Evolutionary conservation across 2,113 vertebrate genomes (phyloP).

Genomic region (Axis porcinus): DNA sequence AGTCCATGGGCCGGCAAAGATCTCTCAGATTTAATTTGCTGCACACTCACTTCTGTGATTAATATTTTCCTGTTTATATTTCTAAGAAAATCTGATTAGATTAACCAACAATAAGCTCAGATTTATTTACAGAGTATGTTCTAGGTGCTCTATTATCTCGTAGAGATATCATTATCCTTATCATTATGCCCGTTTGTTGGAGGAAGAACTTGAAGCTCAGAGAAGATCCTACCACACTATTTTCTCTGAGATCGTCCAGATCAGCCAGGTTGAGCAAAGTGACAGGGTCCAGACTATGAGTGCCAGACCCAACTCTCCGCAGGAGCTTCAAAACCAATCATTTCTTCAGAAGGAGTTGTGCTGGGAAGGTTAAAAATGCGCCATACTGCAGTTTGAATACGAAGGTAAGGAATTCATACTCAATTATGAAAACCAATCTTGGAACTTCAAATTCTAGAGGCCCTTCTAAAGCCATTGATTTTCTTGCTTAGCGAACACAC

Average conservation of each 20-base stretch:
- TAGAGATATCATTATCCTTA: background rate
- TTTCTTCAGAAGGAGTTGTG: background rate
- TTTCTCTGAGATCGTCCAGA: background rate
- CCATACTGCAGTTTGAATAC: background rate
- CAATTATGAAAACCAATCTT: background rate
- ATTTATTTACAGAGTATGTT: background rate
- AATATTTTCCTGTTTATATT: background rate
- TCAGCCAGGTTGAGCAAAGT: too few relatives aligned
- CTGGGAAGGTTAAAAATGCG: background rate
- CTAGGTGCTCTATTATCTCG: background rate
- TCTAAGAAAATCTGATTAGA: background rate
- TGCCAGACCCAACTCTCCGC: fast-evolving
- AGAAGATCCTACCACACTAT: fast-evolving
- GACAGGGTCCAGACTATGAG: background rate
- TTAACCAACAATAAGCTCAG: background rate
- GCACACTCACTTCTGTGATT: background rate
- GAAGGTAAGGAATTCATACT: background rate
- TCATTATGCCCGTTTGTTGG: background rate
- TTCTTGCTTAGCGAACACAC: background rate
- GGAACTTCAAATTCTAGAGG: background rate
- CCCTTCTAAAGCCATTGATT: background rate
- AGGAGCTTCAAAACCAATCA: background rate
- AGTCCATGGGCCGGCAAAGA: fast-evolving
- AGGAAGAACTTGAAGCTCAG: background rate
- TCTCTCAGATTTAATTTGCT: background rate